These are phyloP conservation scores for Caretta caretta DNA, from an alignment of 2,113 vertebrate species.

Conservation along the genomic window DNA sequence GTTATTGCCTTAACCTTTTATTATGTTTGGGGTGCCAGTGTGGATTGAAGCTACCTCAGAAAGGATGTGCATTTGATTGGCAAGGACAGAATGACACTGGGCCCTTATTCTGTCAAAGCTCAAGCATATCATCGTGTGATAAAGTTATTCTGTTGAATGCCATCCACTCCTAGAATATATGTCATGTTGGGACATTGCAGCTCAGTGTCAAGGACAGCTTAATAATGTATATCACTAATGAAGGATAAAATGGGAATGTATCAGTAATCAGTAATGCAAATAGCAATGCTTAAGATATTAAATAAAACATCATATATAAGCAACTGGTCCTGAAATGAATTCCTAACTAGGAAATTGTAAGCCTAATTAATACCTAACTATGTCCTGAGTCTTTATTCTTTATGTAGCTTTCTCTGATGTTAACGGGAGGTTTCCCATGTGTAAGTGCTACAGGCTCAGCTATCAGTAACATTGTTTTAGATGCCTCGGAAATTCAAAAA, in stretches of 20 bases:
- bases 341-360: neutral
- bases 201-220: neutral
- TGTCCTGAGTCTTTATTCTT: neutral
- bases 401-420: neutral
- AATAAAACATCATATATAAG: neutral
- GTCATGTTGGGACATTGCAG: slow-evolving; percentile 28
- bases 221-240: neutral
- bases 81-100: slow-evolving; percentile 62
- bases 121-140: neutral
- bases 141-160: slow-evolving; percentile 30
- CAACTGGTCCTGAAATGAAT: neutral
- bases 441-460: neutral
- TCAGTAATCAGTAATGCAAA: neutral
- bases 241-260: neutral
- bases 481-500: slow-evolving; percentile 36
- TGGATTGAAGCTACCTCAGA: slow-evolving; percentile 45
- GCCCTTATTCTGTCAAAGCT: slow-evolving; percentile 61
- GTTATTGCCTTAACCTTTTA: slow-evolving; percentile 55
- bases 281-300: neutral
- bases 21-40: slow-evolving; percentile 53
- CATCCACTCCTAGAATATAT: neutral
- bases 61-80: slow-evolving; percentile 71
- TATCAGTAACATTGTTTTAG: slow-evolving; percentile 25
- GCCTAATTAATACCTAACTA: neutral
- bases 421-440: slow-evolving; percentile 13